phyloP scores from a whole-genome alignment of 2,888 invertebrate species.

The Lamellibrachia columna region DNA sequence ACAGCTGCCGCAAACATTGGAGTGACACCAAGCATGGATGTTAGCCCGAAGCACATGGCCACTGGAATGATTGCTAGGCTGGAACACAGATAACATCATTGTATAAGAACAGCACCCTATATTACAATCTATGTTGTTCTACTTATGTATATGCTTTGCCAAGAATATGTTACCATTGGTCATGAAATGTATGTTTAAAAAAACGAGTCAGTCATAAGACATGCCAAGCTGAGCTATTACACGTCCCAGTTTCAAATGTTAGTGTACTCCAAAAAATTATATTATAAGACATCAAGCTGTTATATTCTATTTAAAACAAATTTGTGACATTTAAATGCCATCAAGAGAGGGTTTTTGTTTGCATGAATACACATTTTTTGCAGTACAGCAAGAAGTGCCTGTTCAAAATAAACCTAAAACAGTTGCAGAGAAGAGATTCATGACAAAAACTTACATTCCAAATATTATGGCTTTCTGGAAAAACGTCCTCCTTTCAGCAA shows the following conservation, averaged over 20 bases:
- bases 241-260: not conserved
- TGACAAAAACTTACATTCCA: constrained; percentile 40
- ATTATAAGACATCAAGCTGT: too few relatives aligned
- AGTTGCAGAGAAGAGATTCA: not conserved
- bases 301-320: not conserved
- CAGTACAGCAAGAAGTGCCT: not conserved
- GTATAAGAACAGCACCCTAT: not conserved
- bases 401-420: not conserved
- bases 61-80: constrained; percentile 44
- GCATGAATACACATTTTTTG: not conserved
- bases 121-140: not conserved
- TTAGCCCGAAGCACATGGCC: constrained; percentile 40
- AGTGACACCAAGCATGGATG: constrained; percentile 42
- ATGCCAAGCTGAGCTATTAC: not conserved
- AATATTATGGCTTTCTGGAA: constrained; percentile 44
- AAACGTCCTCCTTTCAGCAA: constrained; percentile 43
- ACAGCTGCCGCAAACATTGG: constrained; percentile 44
- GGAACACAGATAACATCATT: constrained; percentile 22
- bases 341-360: not conserved
- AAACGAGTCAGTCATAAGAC: not conserved
- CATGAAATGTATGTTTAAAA: not conserved
- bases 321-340: not conserved
- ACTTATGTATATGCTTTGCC: not conserved
- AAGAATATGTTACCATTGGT: not conserved
- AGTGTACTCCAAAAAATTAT: not conserved